Percentiles rank a stretch among this genome's conserved stretches.
Conservation (phyloP, 1,140 invertebrate genomes). For the Drosophila novamexicana region DNA sequence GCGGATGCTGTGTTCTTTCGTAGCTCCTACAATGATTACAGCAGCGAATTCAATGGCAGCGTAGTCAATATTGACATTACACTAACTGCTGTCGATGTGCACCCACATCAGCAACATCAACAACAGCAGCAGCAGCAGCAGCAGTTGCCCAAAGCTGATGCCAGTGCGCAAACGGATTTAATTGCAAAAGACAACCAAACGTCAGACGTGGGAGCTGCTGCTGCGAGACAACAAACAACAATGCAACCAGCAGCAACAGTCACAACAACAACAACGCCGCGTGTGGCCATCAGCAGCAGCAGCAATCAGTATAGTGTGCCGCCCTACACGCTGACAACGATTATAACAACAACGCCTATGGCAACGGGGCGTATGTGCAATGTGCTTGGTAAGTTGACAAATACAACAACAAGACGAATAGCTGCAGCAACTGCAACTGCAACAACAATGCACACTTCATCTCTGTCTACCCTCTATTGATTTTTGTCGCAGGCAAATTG, state of each 20-base stretch:
- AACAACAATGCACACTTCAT: background rate
- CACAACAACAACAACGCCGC: conserved; percentile 39
- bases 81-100: conserved; percentile 81
- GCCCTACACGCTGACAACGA: conserved; percentile 66
- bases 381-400: conserved; percentile 77
- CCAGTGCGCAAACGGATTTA: conserved; percentile 69
- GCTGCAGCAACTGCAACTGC: background rate
- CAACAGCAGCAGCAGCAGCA: conserved; percentile 30
- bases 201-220: conserved; percentile 28
- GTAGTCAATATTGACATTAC: conserved; percentile 84
- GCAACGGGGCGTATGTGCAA: conserved; percentile 77
- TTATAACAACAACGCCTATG: conserved; percentile 72
- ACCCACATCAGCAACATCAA: conserved; percentile 53
- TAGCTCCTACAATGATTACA: conserved; percentile 79
- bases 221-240: conserved; percentile 39
- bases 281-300: conserved; percentile 33
- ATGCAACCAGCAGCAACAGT: conserved; percentile 42
- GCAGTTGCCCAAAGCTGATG: conserved; percentile 26
- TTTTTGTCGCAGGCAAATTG: conserved; percentile 85
- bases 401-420: conserved; percentile 8
- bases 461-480: conserved; percentile 21
- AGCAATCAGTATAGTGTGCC: conserved; percentile 53
- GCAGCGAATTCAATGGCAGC: conserved; percentile 80
- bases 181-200: conserved; percentile 82
- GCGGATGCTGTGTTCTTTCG: conserved; percentile 77